Base-by-base conservation (phyloP, 2,888 invertebrate species). In the Drosophila sordidula region DNA sequence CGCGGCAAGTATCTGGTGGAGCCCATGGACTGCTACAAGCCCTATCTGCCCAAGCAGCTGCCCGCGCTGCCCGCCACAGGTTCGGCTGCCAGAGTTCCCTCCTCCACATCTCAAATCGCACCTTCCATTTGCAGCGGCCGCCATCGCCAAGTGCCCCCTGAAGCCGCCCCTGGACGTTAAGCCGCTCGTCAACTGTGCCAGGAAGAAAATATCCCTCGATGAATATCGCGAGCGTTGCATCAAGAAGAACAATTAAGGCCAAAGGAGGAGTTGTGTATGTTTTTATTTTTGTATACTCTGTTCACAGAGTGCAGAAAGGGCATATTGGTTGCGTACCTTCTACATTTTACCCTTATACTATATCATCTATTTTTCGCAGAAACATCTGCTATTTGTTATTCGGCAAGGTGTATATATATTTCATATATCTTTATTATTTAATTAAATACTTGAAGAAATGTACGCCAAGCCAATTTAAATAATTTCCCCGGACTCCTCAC, bases 191-290 rank as follows among this genome's bases (percentile, higher is more conserved):
- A 32, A 25, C 9, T 2, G 26, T 16, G 1, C 16, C 16, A 74
- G 26, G 29, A 75, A 61, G 46, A 59, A 61, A 54, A 70, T 75
- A 29, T 44, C 76, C 4, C 14, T 75, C 1, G 59, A 45, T n/a
- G 74, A 74, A 32, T 74, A 74, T 42, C 76, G 56, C 14, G 42
- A 50, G 1, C 70, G 61, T 22, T 34, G 32, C 16, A 32, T 16
- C 14, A 54, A 55, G 18, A 75, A 45, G 0, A n/a, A 49, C 6
- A n/a, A 6, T 3, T 14, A 26, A 25, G 16, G 0, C 2, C n/a
- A 34, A 6, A 1, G 6, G 8, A 14, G 6, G 3, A n/a, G 8
- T 18, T 18, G 1, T 18, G 18, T 18, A 18, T 18, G 18, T 18
- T 18, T 18, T 1, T 18, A 18, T 18, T 18, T 18, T 18, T 18